phyloP scores from a whole-genome alignment of 2,113 vertebrate genomes.

The Callaeas wilsoni region DNA sequence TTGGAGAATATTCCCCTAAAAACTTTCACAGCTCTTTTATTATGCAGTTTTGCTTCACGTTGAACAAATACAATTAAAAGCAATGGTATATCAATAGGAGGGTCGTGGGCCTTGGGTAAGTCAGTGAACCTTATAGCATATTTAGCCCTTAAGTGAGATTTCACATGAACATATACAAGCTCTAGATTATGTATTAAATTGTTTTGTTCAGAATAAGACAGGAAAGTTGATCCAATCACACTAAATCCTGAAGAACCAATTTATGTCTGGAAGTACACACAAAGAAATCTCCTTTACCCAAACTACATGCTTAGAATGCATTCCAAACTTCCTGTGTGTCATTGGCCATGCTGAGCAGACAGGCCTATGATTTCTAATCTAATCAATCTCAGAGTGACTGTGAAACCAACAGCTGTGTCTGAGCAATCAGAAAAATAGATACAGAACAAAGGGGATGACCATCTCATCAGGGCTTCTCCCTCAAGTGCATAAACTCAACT shows the following conservation, averaged over 20 bases:
- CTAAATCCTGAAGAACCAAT: neutral
- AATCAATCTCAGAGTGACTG: conserved; percentile 64
- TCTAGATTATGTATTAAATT: neutral
- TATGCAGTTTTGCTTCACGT: neutral
- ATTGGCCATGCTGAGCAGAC: conserved; percentile 53
- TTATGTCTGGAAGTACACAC: neutral
- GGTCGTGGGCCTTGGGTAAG: neutral
- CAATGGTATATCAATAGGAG: neutral
- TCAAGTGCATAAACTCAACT: conserved; percentile 42
- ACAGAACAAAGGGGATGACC: conserved; percentile 71
- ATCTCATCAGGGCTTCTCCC: conserved; percentile 52
- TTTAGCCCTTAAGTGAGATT: neutral
- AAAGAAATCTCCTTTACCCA: neutral
- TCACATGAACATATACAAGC: neutral
- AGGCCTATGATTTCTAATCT: conserved; percentile 57
- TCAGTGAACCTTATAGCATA: neutral
- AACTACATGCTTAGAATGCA: neutral
- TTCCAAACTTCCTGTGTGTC: neutral
- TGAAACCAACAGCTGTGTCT: conserved; percentile 63
- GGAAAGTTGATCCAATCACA: neutral
- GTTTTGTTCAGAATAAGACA: neutral
- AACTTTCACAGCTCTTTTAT: neutral
- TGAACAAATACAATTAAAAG: conserved; percentile 1
- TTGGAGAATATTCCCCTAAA: neutral
- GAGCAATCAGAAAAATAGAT: conserved; percentile 65